Conservation (phyloP, 2,113 vertebrate genomes). For the Malurus cyaneus region DNA sequence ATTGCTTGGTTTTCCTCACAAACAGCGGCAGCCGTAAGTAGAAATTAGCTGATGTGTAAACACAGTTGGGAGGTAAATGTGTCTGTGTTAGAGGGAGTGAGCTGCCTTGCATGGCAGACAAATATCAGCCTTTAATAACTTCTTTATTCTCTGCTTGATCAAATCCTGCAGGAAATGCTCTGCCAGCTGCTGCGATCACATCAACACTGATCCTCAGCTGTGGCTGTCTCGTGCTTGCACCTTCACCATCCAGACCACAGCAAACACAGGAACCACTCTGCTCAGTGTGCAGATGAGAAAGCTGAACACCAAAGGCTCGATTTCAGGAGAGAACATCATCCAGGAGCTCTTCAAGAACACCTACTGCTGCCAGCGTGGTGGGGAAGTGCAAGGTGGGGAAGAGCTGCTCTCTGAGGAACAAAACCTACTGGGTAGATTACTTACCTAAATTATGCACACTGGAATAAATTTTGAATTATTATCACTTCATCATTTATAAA, state of each 20-base stretch:
- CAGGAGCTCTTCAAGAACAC: not conserved
- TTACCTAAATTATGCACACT: not conserved
- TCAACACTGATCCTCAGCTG: not conserved
- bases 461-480: not conserved
- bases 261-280: not conserved
- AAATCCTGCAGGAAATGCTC: not conserved
- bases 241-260: not conserved
- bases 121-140: not conserved
- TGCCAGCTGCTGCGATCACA: not conserved
- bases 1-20: slow-evolving; percentile 13
- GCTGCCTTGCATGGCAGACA: not conserved
- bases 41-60: slow-evolving; percentile 53
- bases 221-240: not conserved
- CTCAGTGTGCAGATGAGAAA: not conserved
- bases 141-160: not conserved
- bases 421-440: not conserved
- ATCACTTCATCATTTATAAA: not conserved
- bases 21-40: not conserved
- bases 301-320: not conserved
- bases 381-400: not conserved
- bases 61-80: slow-evolving; percentile 32
- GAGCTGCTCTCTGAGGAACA: not conserved
- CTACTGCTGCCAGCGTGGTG: not conserved
- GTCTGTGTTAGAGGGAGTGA: not conserved
- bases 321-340: not conserved